These are phyloP conservation scores for Xyliphius kryptos DNA, from an alignment of 2,113 vertebrate species.

Conservation along the genomic window DNA sequence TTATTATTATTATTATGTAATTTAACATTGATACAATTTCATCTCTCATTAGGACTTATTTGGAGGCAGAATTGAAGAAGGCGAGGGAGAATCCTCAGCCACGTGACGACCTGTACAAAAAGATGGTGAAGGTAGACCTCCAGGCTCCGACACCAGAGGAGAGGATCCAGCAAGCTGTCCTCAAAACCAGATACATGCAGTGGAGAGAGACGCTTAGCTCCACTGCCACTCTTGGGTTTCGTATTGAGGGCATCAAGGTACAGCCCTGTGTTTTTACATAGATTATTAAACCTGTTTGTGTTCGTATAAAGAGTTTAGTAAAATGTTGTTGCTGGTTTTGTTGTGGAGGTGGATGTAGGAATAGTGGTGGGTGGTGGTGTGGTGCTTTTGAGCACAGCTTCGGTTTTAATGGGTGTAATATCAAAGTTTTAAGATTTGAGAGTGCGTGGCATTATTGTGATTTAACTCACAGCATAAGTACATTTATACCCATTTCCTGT, in stretches of 20 bases:
- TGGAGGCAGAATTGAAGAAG: slow-evolving; percentile 72
- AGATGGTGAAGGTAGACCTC: slow-evolving; percentile 79
- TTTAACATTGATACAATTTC: not conserved
- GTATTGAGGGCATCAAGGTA: slow-evolving; percentile 77
- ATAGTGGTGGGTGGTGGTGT: not conserved
- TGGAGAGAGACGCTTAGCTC: slow-evolving; percentile 81
- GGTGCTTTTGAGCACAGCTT: not conserved
- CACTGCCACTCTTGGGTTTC: slow-evolving; percentile 76
- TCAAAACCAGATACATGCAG: slow-evolving; percentile 84
- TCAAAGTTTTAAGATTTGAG: too few relatives aligned
- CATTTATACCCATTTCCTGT: too few relatives aligned
- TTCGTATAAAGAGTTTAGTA: too few relatives aligned
- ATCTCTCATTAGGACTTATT: slow-evolving; percentile 64
- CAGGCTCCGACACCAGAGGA: slow-evolving; percentile 71
- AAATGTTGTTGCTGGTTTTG: not conserved
- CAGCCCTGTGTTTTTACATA: not conserved
- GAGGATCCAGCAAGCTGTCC: slow-evolving; percentile 60
- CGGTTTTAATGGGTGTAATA: too few relatives aligned
- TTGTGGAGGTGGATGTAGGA: not conserved
- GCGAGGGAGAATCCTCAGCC: slow-evolving; percentile 68
- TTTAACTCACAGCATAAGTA: too few relatives aligned
- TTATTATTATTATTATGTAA: too few relatives aligned
- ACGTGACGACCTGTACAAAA: slow-evolving; percentile 77
- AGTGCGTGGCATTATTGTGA: too few relatives aligned
- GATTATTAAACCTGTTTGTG: too few relatives aligned